phyloP scores from a whole-genome alignment of 2,888 invertebrate genomes.

The Trissoscelio sp. region DNA sequence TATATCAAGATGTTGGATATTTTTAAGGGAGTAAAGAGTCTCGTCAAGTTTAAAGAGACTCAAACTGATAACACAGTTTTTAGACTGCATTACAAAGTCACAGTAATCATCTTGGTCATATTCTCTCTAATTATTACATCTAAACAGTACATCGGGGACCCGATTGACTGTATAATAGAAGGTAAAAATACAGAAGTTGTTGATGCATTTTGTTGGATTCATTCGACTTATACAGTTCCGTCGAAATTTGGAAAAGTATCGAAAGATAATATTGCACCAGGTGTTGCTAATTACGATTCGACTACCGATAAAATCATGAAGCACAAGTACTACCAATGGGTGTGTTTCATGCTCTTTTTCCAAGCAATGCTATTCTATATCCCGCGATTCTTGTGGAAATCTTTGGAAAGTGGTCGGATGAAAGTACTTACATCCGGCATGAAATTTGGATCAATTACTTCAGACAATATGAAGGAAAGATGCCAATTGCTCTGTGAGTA shows the following conservation, averaged over 20 bases:
- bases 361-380: slow-evolving; percentile 96
- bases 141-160: slow-evolving; percentile 98
- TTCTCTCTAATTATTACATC: slow-evolving; percentile 97
- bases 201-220: slow-evolving; percentile 89
- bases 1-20: no score
- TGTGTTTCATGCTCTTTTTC: slow-evolving; percentile 95
- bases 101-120: slow-evolving; percentile 94
- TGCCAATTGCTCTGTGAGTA: slow-evolving; percentile 93
- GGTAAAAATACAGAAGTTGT: slow-evolving; percentile 94
- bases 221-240: slow-evolving; percentile 93
- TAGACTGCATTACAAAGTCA: slow-evolving; percentile 96
- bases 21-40: no score
- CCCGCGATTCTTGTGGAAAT: slow-evolving; percentile 96
- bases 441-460: neutral
- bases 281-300: slow-evolving; percentile 80
- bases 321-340: slow-evolving; percentile 98
- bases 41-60: slow-evolving; percentile 83
- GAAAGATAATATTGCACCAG: no score
- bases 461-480: slow-evolving; percentile 85
- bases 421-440: neutral
- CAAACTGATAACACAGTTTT: slow-evolving; percentile 98
- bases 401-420: slow-evolving; percentile 93
- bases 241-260: no score
- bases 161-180: slow-evolving; percentile 97
- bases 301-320: slow-evolving; percentile 79